Conservation (phyloP, 1,140 invertebrate genomes). For the Acromyrmex echinatior region DNA sequence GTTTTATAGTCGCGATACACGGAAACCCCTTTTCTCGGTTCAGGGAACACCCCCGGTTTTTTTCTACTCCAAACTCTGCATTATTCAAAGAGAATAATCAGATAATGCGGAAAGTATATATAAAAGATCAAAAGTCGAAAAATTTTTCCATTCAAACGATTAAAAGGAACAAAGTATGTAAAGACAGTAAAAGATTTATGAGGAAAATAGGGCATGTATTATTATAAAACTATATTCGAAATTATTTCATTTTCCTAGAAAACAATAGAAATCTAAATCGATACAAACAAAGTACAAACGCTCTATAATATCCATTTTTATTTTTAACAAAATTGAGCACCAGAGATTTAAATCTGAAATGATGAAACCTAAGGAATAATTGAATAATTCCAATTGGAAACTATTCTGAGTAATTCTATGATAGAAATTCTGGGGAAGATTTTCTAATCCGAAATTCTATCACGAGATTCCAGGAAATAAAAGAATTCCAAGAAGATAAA, state of each 20-base stretch:
- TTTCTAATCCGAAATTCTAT: not conserved
- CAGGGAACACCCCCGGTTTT: conserved; percentile 23
- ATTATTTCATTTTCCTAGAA: too few species aligned
- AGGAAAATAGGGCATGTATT: not conserved
- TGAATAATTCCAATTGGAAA: too few species aligned
- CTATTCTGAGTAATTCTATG: too few species aligned
- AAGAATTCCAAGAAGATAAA: not conserved
- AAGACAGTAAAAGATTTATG: not conserved
- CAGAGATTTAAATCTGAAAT: too few species aligned
- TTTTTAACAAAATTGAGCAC: too few species aligned
- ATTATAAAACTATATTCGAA: too few species aligned
- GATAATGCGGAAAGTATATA: not conserved
- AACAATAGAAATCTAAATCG: too few species aligned
- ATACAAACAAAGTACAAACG: too few species aligned
- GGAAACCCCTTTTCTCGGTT: conserved; percentile 62
- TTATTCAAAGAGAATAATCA: conserved; percentile 1
- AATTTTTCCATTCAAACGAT: not conserved
- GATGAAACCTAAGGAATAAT: too few species aligned
- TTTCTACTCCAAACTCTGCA: not conserved
- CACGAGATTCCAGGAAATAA: conserved; percentile 1
- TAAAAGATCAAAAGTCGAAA: not conserved
- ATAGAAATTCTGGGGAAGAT: not conserved
- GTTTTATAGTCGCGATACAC: conserved; percentile 57
- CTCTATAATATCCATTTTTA: too few species aligned
- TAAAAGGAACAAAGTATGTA: not conserved